A percentile compares a stretch with the other conserved stretches of the same genome.
phyloP scores from a whole-genome alignment of 2,113 vertebrate species.

The Hyperoodon ampullatus region DNA sequence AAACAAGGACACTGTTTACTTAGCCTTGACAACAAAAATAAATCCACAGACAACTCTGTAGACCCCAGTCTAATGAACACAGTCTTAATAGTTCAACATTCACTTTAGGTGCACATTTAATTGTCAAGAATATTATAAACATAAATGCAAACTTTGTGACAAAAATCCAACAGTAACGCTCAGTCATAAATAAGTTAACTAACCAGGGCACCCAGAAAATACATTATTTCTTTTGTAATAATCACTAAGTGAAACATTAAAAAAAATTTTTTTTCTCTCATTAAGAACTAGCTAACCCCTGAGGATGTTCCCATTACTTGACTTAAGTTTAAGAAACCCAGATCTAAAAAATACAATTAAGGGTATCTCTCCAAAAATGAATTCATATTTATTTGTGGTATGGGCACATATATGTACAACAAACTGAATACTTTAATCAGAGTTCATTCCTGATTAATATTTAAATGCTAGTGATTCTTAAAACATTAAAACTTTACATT shows the following conservation, averaged over 20 bases:
- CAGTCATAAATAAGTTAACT: neutral
- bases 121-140: neutral
- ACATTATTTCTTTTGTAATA: slow-evolving; percentile 11
- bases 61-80: neutral
- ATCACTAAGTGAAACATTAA: slow-evolving; percentile 20
- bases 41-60: neutral
- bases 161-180: neutral
- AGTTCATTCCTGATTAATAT: slow-evolving; percentile 37
- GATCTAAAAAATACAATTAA: neutral
- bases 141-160: neutral
- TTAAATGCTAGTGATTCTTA: slow-evolving; percentile 32
- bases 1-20: neutral
- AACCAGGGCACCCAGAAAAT: neutral
- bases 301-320: neutral
- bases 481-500: neutral
- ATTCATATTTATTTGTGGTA: neutral
- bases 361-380: neutral
- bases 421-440: neutral
- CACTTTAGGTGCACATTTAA: neutral
- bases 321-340: slow-evolving; percentile 33
- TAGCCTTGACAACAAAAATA: slow-evolving; percentile 21
- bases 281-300: neutral
- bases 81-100: neutral
- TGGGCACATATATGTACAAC: neutral
- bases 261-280: neutral